These are phyloP conservation scores for Mimachlamys varia DNA, from an alignment of 2,888 invertebrate species.

Conservation along the genomic window DNA sequence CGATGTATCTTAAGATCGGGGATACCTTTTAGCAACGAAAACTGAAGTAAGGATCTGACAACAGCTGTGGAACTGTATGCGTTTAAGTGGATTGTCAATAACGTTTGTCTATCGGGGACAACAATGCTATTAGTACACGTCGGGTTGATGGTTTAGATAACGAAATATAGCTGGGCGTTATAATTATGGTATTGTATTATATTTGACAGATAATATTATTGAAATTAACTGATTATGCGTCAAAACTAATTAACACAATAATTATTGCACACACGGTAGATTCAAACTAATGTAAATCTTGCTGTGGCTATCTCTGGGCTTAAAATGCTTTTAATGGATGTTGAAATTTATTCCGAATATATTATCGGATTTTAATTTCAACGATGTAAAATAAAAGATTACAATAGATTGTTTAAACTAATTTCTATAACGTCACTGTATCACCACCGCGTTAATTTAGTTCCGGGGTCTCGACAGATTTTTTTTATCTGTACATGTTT, in stretches of 20 bases:
- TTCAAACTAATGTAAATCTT: no score
- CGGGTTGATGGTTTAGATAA: background rate
- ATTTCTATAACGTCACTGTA: no score
- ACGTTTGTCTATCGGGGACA: background rate
- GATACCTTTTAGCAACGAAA: background rate
- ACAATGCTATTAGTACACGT: background rate
- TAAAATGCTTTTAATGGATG: no score
- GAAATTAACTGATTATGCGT: background rate
- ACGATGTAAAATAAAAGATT: no score
- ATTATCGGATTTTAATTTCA: no score
- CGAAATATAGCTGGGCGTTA: background rate
- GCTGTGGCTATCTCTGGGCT: no score
- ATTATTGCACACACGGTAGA: no score
- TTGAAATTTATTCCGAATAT: no score
- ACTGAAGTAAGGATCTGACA: background rate
- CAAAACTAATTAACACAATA: background rate
- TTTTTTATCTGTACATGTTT: no score
- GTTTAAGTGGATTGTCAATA: constrained; percentile 14
- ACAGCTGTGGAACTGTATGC: background rate
- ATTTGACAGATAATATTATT: background rate
- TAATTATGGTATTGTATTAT: background rate
- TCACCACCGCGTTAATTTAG: no score
- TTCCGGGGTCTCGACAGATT: no score
- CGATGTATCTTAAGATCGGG: background rate
- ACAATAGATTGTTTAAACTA: no score